Evolutionary conservation across 1,140 invertebrate species (phyloP), one percentile per base, ranked within the genome.

Genomic region (Helicoverpa zea): DNA sequence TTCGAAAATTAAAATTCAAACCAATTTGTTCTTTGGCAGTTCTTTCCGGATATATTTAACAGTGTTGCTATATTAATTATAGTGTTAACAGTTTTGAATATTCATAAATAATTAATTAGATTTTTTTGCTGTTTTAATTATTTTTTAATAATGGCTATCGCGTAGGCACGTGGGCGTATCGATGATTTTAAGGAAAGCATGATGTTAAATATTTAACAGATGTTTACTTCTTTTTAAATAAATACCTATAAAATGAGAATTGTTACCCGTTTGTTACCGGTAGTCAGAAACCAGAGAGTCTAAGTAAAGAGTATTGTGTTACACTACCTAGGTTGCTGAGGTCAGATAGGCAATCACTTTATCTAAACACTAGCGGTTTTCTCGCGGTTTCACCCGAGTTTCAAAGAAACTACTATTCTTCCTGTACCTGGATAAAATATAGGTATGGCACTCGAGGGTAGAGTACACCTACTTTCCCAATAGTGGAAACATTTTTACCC

Each of bases 21-120:
- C 54, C 5, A 79, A 70, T 79, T 79, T 70, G 63, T 70, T 70
- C 47, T 47, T 61, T 54, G 49, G 75, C 47, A 49, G 51, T 61
- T 66, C 75, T 54, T 77, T 77, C 59, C 58, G 47, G 59, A 66
- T 35, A 66, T 77, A 63, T 76, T 76, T 76, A 63, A 51, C 47
- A 52, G 73, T 77, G 59, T 29, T 77, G 75, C 59, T 51, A 54
- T 77, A 77, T 64, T 77, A 64, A 77, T 77, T 77, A 64, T 64
- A 63, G 47, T 77, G 61, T 64, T 52, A 76, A 76, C 56, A 63
- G 35, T 51, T 30, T 47, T 7, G 58, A 75, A 75, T 75, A 61
- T 75, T 75, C 56, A 73, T 73, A 58, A 73, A 73, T 73, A 56
- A 72, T 58, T 29, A 54, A 52, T 73, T 73, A 16, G 52, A n/a